A percentile compares a stretch with the other conserved stretches of the same genome.
Conservation (phyloP, 2,113 vertebrate species). For the Pseudolaguvia tuberculata region DNA sequence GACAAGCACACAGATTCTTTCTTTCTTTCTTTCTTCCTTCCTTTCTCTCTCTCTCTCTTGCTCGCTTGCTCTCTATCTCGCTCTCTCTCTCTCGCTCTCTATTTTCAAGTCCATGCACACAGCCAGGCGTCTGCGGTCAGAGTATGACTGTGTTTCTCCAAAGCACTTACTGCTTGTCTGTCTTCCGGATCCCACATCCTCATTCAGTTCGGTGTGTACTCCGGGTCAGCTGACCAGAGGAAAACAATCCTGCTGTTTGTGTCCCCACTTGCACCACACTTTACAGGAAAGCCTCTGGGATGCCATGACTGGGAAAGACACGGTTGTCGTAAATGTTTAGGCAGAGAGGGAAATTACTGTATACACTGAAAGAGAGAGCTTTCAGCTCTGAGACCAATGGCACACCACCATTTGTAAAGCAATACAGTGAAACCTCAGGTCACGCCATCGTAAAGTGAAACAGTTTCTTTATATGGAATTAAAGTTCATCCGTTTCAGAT, state of each 20-base stretch:
- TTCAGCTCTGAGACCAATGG: not conserved
- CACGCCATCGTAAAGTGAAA: too few species aligned
- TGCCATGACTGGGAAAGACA: not conserved
- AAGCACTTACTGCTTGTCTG: not conserved
- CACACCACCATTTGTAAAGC: not conserved
- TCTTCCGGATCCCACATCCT: slow-evolving; percentile 18
- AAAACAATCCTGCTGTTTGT: slow-evolving; percentile 52
- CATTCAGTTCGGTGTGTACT: slow-evolving; percentile 46
- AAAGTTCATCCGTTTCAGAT: too few species aligned
- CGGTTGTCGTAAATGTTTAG: slow-evolving; percentile 3
- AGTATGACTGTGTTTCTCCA: slow-evolving; percentile 24
- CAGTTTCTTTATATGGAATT: too few species aligned
- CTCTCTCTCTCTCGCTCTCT: not conserved
- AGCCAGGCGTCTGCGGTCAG: slow-evolving; percentile 11
- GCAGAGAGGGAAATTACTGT: not conserved
- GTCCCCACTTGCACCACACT: slow-evolving; percentile 52
- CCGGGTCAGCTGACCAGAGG: slow-evolving; percentile 53
- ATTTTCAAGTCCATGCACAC: slow-evolving; percentile 19
- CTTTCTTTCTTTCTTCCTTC: not conserved
- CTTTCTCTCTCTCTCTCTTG: not conserved
- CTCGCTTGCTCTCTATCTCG: not conserved
- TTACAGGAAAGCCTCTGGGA: slow-evolving; percentile 36
- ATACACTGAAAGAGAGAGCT: slow-evolving; percentile 3
- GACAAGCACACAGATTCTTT: not conserved
- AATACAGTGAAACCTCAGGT: too few species aligned